phyloP scores from a whole-genome alignment of 2,888 invertebrate genomes.

The Coremacera marginata region DNA sequence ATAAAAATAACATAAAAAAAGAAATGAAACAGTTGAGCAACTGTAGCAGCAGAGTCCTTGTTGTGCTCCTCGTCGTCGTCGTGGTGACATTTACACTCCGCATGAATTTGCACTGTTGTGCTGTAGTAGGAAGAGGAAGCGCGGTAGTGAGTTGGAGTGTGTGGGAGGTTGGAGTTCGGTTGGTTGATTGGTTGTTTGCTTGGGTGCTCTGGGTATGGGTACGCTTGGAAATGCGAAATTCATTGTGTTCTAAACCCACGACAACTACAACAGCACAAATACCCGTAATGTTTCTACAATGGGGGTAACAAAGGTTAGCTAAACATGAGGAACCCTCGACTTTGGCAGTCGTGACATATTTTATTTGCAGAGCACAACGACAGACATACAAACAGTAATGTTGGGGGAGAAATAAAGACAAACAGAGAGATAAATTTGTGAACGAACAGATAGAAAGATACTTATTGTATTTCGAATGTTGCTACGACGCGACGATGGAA shows the following conservation, averaged over 20 bases:
- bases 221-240: constrained; percentile 41
- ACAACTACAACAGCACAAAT: not conserved
- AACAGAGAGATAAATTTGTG: constrained; percentile 12
- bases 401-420: not conserved
- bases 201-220: not conserved
- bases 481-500: constrained; percentile 49
- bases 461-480: not conserved
- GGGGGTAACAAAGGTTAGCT: constrained; percentile 59
- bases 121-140: not conserved
- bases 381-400: not conserved
- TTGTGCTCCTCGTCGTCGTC: not conserved
- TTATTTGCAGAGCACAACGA: constrained; percentile 61
- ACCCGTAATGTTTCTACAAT: constrained; percentile 48
- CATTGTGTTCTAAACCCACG: constrained; percentile 42
- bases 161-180: not conserved
- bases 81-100: constrained; percentile 13
- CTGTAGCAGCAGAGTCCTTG: not conserved
- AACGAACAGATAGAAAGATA: constrained; percentile 25
- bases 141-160: too few relatives aligned
- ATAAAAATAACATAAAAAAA: constrained; percentile 17
- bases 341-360: constrained; percentile 61
- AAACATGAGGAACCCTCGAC: constrained; percentile 40
- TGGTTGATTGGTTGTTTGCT: not conserved
- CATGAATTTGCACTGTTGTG: not conserved
- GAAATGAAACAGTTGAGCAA: not conserved